A percentile compares a stretch with the other conserved stretches of the same genome.
Evolutionary conservation across 1,140 invertebrate species (phyloP).

Genomic region (Lepidurus arcticus): DNA sequence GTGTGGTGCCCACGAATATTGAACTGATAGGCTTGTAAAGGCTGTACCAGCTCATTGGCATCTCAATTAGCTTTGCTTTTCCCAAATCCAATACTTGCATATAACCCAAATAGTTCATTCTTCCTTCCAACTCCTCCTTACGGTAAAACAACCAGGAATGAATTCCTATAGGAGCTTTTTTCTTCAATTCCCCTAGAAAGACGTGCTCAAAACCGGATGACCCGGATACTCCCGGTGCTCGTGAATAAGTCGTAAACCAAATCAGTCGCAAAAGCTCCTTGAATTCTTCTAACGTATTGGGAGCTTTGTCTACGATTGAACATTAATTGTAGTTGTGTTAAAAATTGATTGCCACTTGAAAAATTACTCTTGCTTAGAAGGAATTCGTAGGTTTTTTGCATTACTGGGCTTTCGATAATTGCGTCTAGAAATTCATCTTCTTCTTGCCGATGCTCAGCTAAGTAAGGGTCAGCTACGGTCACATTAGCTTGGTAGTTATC

Average conservation of each 20-base stretch:
- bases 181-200: constrained; percentile 46
- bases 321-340: neutral
- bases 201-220: constrained; percentile 48
- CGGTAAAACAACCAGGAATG: constrained; percentile 48
- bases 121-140: constrained; percentile 42
- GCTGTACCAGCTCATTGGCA: constrained; percentile 55
- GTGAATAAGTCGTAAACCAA: constrained; percentile 38
- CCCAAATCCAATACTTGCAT: constrained; percentile 26
- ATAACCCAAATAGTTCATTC: constrained; percentile 44
- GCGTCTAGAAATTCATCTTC: constrained; percentile 68
- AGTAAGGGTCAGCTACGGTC: constrained; percentile 66
- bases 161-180: constrained; percentile 43
- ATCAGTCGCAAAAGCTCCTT: constrained; percentile 35
- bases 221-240: constrained; percentile 33
- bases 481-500: constrained; percentile 49
- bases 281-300: neutral
- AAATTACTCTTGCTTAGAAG: constrained; percentile 59
- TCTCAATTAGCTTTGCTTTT: constrained; percentile 25
- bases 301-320: neutral
- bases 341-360: neutral
- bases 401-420: constrained; percentile 64
- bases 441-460: constrained; percentile 63
- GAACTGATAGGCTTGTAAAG: constrained; percentile 68
- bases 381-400: constrained; percentile 65
- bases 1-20: constrained; percentile 84